Evolutionary conservation across 2,888 invertebrate genomes (phyloP).

Genomic region (Chouioia cunea): DNA sequence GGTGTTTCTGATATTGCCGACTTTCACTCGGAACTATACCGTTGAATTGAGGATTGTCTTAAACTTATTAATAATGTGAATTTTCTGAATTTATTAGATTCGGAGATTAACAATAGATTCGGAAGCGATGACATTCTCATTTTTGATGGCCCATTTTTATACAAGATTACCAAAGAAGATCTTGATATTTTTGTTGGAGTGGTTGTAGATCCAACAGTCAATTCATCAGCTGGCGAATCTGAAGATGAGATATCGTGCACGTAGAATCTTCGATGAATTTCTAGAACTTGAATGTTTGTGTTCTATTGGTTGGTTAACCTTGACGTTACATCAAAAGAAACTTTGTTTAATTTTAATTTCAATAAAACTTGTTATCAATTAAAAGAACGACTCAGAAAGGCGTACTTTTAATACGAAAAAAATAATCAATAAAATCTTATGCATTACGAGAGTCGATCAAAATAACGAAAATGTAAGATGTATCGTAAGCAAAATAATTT

Average conservation of each 20-base stretch:
- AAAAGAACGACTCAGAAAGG: background rate
- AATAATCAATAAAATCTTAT: conserved; percentile 15
- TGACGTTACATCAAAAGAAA: conserved; percentile 3
- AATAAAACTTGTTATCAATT: background rate
- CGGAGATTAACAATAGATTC: conserved; percentile 33
- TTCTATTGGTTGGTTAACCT: too few relatives aligned
- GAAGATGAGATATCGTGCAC: background rate
- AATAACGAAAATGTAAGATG: conserved; percentile 1
- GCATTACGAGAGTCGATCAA: too few relatives aligned
- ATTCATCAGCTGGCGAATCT: background rate
- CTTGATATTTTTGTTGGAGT: conserved; percentile 6
- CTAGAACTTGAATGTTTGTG: background rate
- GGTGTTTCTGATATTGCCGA: too few relatives aligned
- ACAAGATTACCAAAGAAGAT: conserved; percentile 34
- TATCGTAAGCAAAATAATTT: conserved; percentile 12
- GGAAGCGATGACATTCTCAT: conserved; percentile 46
- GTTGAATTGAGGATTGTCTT: too few relatives aligned
- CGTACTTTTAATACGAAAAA: background rate
- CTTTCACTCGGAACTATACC: too few relatives aligned
- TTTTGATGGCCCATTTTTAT: conserved; percentile 54
- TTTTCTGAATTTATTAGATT: conserved; percentile 28
- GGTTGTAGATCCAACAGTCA: background rate
- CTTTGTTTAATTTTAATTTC: background rate
- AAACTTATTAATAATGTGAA: too few relatives aligned
- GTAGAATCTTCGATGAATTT: background rate